Evolutionary conservation across 2,888 invertebrate species (phyloP), one percentile per base, ranked within the genome.

Genomic region (Margaritifera margaritifera): DNA sequence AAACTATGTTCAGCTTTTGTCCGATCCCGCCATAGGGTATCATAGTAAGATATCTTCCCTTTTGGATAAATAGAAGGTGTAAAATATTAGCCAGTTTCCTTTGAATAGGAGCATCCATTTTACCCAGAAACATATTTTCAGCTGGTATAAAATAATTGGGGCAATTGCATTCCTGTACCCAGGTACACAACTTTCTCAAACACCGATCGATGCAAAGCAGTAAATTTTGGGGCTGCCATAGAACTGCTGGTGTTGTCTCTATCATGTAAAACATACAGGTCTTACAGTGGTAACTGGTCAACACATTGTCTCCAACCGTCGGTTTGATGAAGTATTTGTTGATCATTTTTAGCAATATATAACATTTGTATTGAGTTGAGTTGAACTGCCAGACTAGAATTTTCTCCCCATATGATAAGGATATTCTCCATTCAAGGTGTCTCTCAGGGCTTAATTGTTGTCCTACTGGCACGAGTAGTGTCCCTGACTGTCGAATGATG

Each of bases 101-200:
- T 31, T 31, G 8, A 31, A 31, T 31, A 8, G 31, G 2, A 31
- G 6, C 31, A 31, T 31, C 8, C 31, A 31, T 8, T 31, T 31
- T 31, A 31, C 31, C 24, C 2, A 50, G 50, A 31, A 64, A 64
- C 64, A 64, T 64, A 27, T 64, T 64, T 56, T 64, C 56, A 31
- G 54, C 64, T 4, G 55, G 55, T 8, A 64, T 64, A 31, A 64
- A 64, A 22, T 64, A 64, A 50, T 64, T 55, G 20, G 64, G 64
- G 53, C 64, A 56, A 15, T n/a, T 19, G 0, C 56, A 1, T 19
- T 31, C n/a, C 22, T 18, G 15, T 3, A 27, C 19, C 55, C 64
- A 64, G 19, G 31, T 8, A 8, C 8, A 56, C 3, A 64, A 22
- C 25, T 8, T 22, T n/a, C 25, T 11, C 22, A 64, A 24, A 42